Evolutionary conservation across 2,888 invertebrate species (phyloP).

Genomic region (Stenurella melanura): DNA sequence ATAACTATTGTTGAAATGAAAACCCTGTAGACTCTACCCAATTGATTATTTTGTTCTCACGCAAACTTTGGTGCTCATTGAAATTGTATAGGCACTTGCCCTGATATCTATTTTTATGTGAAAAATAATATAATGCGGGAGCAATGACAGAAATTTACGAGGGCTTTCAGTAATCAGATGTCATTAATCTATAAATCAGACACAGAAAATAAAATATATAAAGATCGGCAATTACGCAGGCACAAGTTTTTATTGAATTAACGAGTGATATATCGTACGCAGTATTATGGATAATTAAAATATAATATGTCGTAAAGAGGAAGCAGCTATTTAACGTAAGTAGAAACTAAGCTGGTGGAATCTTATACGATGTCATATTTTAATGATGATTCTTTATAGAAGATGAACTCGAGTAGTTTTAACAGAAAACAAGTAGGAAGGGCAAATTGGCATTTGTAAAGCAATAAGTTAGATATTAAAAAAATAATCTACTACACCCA

Average conservation of each 20-base stretch:
- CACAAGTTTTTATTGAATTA: conserved; percentile 28
- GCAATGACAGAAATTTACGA: conserved; percentile 21
- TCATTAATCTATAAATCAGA: conserved; percentile 23
- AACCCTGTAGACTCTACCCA: neutral
- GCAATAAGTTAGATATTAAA: too few species aligned
- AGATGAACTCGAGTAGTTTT: neutral
- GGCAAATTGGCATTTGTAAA: too few species aligned
- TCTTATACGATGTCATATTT: conserved; percentile 1
- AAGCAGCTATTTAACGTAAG: conserved; percentile 64
- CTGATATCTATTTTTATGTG: conserved; percentile 33
- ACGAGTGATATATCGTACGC: conserved; percentile 9
- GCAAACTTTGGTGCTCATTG: conserved; percentile 4
- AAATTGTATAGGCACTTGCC: conserved; percentile 11
- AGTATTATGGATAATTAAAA: conserved; percentile 35
- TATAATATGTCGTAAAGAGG: conserved; percentile 64
- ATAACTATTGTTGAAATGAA: too few species aligned
- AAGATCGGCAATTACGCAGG: conserved; percentile 11
- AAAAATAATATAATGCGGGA: conserved; percentile 35
- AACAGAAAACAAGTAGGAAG: too few species aligned
- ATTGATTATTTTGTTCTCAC: conserved; percentile 1
- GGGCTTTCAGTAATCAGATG: conserved; percentile 18
- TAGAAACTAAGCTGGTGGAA: conserved; percentile 21
- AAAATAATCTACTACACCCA: too few species aligned
- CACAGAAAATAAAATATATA: conserved; percentile 6
- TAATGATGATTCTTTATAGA: neutral